Conservation (phyloP, 2,113 vertebrate genomes). For the Hiodon alosoides region DNA sequence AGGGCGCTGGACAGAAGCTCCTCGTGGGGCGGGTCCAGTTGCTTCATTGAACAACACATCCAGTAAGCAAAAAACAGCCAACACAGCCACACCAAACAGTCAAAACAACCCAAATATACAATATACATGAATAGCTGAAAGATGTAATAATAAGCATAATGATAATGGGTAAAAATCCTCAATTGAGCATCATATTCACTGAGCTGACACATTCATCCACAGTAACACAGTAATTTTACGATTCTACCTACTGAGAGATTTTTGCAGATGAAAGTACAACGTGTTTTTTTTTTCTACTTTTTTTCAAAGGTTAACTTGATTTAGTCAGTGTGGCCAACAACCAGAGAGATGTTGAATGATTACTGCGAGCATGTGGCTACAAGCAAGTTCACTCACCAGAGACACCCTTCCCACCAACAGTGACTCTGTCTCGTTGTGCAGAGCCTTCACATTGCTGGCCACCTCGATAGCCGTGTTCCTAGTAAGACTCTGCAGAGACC, state of each 20-base stretch:
- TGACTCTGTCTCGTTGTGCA: conserved; percentile 93
- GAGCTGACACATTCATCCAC: no score
- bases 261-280: background rate
- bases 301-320: background rate
- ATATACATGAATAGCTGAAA: background rate
- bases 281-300: background rate
- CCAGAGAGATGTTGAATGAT: no score
- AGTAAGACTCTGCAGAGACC: conserved; percentile 73
- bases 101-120: background rate
- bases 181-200: no score
- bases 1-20: conserved; percentile 80
- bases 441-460: conserved; percentile 86
- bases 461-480: conserved; percentile 91
- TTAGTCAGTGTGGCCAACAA: background rate
- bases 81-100: background rate
- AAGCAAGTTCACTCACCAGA: conserved; percentile 67
- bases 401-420: conserved; percentile 84
- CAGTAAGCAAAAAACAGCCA: background rate
- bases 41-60: conserved; percentile 53
- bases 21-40: conserved; percentile 88
- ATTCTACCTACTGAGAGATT: no score
- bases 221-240: no score
- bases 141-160: no score
- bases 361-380: no score
- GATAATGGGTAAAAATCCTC: no score